Evolutionary conservation across 30 jellyfish, hydroid and myxozoan genomes (phyloP).

Genomic region (Hydractinia echinata): DNA sequence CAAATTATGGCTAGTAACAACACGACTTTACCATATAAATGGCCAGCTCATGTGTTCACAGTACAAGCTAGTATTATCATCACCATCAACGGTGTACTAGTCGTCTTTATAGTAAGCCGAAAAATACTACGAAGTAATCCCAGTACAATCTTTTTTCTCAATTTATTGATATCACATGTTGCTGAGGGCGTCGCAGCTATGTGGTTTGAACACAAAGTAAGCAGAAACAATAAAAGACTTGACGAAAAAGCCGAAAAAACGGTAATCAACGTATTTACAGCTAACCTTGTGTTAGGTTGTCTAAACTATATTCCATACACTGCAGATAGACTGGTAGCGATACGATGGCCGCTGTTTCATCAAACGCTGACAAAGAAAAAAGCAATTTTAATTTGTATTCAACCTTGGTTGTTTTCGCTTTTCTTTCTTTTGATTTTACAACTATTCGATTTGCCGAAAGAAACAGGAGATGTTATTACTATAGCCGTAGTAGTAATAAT

Average conservation of each 20-base stretch:
- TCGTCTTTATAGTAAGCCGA: background rate
- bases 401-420: background rate
- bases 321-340: background rate
- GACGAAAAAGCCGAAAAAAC: background rate
- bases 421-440: background rate
- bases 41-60: background rate
- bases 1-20: background rate
- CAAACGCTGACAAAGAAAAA: background rate
- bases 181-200: background rate
- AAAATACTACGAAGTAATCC: background rate
- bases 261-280: background rate
- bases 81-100: background rate
- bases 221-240: background rate
- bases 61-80: background rate
- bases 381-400: background rate
- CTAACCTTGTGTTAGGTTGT: background rate
- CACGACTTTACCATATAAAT: background rate
- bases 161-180: background rate
- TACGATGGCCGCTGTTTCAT: background rate
- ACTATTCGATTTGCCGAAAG: background rate
- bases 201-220: background rate
- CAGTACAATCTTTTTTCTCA: background rate
- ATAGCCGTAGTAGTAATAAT: background rate
- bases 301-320: background rate
- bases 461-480: background rate